These are phyloP conservation scores for Cataglyphis livida DNA, from an alignment of 2,888 invertebrate genomes.

Conservation along the genomic window DNA sequence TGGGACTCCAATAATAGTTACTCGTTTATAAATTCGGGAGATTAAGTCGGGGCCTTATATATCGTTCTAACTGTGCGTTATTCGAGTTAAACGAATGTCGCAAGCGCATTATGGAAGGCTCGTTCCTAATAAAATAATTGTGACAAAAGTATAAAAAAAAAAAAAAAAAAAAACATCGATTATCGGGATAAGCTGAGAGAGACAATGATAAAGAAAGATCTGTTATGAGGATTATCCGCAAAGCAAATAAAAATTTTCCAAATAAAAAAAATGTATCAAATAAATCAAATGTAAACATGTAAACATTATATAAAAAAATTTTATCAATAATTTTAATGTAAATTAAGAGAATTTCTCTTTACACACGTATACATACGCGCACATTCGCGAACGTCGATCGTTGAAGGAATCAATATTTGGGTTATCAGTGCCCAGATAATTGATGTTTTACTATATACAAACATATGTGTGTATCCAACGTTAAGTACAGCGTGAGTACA, in stretches of 20 bases:
- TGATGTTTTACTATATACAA: neutral
- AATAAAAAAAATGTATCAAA: neutral
- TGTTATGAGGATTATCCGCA: neutral
- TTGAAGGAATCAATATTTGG: neutral
- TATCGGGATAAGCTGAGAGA: neutral
- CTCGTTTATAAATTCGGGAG: conserved; percentile 12
- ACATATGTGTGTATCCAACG: neutral
- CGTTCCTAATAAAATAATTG: neutral
- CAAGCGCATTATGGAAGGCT: neutral
- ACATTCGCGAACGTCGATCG: neutral
- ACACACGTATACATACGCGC: neutral
- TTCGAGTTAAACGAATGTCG: conserved; percentile 15
- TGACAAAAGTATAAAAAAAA: neutral
- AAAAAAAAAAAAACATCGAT: neutral
- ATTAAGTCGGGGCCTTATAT: conserved; percentile 3
- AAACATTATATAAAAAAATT: neutral
- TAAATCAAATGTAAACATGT: no score
- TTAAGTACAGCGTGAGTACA: conserved; percentile 27
- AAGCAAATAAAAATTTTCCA: neutral
- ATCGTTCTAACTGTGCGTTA: conserved; percentile 16
- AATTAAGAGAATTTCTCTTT: neutral
- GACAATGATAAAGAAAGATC: neutral
- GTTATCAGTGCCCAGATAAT: conserved; percentile 5
- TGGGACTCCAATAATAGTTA: neutral
- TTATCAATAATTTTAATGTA: neutral